Base-by-base conservation (phyloP, 2,888 invertebrate species). In the Drosophila fulvimacula region DNA sequence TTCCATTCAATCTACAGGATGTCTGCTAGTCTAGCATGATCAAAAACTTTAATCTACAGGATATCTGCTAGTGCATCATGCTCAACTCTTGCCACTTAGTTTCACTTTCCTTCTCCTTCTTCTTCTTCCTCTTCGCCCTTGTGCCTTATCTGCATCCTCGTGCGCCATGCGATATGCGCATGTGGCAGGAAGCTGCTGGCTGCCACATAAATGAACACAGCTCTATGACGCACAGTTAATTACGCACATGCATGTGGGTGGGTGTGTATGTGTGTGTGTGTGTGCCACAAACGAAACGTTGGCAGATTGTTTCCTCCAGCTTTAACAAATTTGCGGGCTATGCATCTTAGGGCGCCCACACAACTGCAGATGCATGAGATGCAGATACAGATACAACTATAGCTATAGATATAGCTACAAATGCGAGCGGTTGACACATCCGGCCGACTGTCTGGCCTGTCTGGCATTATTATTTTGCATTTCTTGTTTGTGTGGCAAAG, bases 391-490 rank as follows among this genome's bases (percentile, higher is more conserved):
- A 13, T 51, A 27, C 17, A 52, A 21, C 11, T 19, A 30, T 11
- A 24, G 13, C 2, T 17, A 19, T 11, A 30, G 19, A 2, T 34
- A 38, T n/a, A 53, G 24, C 36, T 24, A n/a, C 38, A 19, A 11
- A 27, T 39, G 27, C 38, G 24, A 36, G 39, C 17, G 6, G 15
- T 53, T 36, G 32, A 38, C 56, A 49, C 74, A 68, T 73, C 68
- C 74, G 63, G 38, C 52, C 7, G 38, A 9, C 38, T 53, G 52
- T 27, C 53, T 38, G 36, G 11, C 32, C 2, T 27, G 39, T 11
- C 39, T 19, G 44, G 34, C 30, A 46, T 59, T 75, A 75, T 75
- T 66, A 66, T 56, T 65, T 66, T 65, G 76, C 70, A 75, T 72
- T 73, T 74, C 61, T 66, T 75, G 56, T 74, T 61, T 64, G 24